Evolutionary conservation across 64 coral and sea anemone species (phyloP), one percentile per base, ranked within the genome.

Genomic region (Montipora foliosa): DNA sequence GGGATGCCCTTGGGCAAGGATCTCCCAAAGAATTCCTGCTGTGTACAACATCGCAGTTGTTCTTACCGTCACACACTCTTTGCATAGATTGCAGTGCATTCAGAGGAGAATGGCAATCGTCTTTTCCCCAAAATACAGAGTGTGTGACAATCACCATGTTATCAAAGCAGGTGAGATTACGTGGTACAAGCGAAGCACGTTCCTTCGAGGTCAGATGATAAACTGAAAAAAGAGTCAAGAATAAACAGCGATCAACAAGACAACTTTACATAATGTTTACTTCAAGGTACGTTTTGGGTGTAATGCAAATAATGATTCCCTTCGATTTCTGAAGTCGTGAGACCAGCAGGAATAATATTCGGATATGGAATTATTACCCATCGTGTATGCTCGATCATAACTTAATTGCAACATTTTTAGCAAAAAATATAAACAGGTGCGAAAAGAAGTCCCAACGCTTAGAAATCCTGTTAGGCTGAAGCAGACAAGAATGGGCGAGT

Each of bases 141-240:
- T 93, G 82, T 16, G 80, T 52, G 3, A 93, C 81, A 14, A 93
- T 87, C 1, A 87, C 82, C 91, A 93, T 93, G 44, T 93, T 77
- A 44, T 93, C 81, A 75, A 87, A 93, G 55, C 91, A 93, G 10
- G 14, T 19, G n/a, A 93, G 58, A 60, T 93, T 76, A 66, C 19
- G 53, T 57, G 91, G 91, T 11, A 21, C 16, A 49, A 85, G 19
- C 62, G 14, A 8, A 21, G 19, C 60, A 10, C 16, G 2, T 6
- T 78, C 73, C 21, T 0, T 14, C 8, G 2, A 9, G 2, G 45
- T 15, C 74, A 93, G 50, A 78, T 67, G 17, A 59, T 93, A 93
- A 70, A 93, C 91, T 92, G 24, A 15, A 8, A 24, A 70, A 55
- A 6, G 5, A 73, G 45, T 37, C 37, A 13, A 19, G 6, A 87